phyloP scores from a whole-genome alignment of 2,888 invertebrate species.

The Bombylius major region DNA sequence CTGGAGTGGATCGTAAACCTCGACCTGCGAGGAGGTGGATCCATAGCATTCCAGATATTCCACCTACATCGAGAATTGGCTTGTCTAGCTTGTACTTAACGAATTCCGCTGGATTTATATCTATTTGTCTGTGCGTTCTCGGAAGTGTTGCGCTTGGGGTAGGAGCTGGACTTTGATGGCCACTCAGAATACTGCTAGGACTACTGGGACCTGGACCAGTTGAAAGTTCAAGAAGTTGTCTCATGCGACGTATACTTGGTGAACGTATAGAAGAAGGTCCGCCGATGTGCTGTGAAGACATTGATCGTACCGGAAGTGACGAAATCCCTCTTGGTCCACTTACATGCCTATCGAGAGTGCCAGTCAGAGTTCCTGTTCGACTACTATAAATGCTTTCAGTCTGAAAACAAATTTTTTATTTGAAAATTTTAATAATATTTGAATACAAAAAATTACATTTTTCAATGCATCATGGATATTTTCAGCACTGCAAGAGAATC shows the following conservation, averaged over 20 bases:
- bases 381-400: constrained; percentile 46
- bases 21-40: constrained; percentile 80
- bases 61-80: constrained; percentile 42
- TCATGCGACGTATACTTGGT: constrained; percentile 66
- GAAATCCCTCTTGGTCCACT: constrained; percentile 41
- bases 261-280: constrained; percentile 44
- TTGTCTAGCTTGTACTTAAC: constrained; percentile 84
- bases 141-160: constrained; percentile 68
- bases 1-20: constrained; percentile 67
- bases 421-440: constrained; percentile 6
- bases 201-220: constrained; percentile 39
- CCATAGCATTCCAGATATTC: constrained; percentile 80
- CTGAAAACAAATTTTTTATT: constrained; percentile 16
- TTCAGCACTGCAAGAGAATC: constrained; percentile 82
- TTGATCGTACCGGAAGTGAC: constrained; percentile 59
- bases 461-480: constrained; percentile 76
- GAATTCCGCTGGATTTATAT: constrained; percentile 86
- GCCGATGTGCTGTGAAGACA: constrained; percentile 60
- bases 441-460: constrained; percentile 49
- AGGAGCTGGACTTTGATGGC: constrained; percentile 59
- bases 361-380: constrained; percentile 53
- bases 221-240: constrained; percentile 64
- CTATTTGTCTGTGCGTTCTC: constrained; percentile 59
- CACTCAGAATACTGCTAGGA: constrained; percentile 40
- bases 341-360: constrained; percentile 53